Evolutionary conservation across 2,113 vertebrate genomes (phyloP), one percentile per base, ranked within the genome.

Genomic region (Actenoides hombroni): DNA sequence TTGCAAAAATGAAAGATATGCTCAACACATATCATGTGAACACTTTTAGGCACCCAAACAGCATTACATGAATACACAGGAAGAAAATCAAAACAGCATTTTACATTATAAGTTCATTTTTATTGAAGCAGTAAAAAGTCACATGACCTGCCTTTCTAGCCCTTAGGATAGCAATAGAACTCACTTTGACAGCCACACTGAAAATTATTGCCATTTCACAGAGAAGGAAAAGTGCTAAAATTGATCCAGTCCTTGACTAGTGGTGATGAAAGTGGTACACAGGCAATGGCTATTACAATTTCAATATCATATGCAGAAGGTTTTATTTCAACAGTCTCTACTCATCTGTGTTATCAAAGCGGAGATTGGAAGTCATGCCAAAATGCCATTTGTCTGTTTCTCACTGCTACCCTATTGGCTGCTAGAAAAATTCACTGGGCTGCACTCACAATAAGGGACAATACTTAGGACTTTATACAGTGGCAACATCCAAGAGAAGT

Each of bases 101-200:
- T 97, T 90, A 86, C 49, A 65, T 92, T 88, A 24, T 76, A 94
- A 89, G 10, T 85, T 97, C 37, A 25, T 93, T 92, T 95, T 97
- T 95, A 93, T 2, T 83, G 40, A 96, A 90, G 74, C 51, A 63
- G n/a, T 86, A 48, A 96, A 96, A 13, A 82, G 65, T 97, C 95
- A 95, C 57, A 46, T 90, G 84, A 78, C 61, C 40, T 92, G 78
- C 37, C 37, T 68, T 80, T 88, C 33, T 63, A 93, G n/a, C 75
- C 82, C 60, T 94, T 89, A 94, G 84, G 79, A 69, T 54, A 87
- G 33, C 29, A 90, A 33, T 39, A 73, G 28, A 92, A n/a, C 25
- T 51, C 28, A 48, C 46, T 96, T 92, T 92, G 81, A 95, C 42
- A 91, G 24, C 6, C 40, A 90, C 23, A 21, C 31, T 90, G 87